phyloP scores from a whole-genome alignment of 2,888 invertebrate genomes.

The Ennomos erosarius region DNA sequence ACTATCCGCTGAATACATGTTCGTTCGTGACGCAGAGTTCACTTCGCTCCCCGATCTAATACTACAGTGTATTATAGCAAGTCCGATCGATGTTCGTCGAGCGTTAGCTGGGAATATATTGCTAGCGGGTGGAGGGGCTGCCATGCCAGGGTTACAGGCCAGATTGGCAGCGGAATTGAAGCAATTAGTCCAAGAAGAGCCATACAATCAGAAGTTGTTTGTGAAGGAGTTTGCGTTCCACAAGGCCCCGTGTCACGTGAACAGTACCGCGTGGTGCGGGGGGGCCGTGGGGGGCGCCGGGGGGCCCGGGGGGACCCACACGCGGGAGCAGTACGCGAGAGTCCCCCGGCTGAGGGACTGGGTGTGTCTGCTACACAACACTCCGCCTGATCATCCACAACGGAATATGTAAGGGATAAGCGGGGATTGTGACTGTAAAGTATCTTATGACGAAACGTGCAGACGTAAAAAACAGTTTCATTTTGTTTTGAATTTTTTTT shows the following conservation, averaged over 20 bases:
- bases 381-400: conserved; percentile 64
- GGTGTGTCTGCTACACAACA: conserved; percentile 88
- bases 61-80: conserved; percentile 3
- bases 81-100: conserved; percentile 87
- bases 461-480: too few relatives aligned
- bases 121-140: conserved; percentile 94
- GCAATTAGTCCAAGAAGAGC: conserved; percentile 85
- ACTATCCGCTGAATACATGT: conserved; percentile 91
- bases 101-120: conserved; percentile 93
- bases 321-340: conserved; percentile 91
- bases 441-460: too few relatives aligned
- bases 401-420: conserved; percentile 29
- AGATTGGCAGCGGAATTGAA: conserved; percentile 92
- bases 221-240: conserved; percentile 89
- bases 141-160: conserved; percentile 92
- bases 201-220: conserved; percentile 72
- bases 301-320: conserved; percentile 87
- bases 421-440: too few relatives aligned
- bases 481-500: too few relatives aligned
- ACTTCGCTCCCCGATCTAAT: conserved; percentile 77
- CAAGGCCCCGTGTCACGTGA: conserved; percentile 89
- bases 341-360: conserved; percentile 92
- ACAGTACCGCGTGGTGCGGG: conserved; percentile 93
- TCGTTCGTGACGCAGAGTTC: conserved; percentile 89
- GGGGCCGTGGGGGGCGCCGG: conserved; percentile 75